Evolutionary conservation across 1,140 invertebrate species (phyloP).

Genomic region (Trypoxylus dichotomus): DNA sequence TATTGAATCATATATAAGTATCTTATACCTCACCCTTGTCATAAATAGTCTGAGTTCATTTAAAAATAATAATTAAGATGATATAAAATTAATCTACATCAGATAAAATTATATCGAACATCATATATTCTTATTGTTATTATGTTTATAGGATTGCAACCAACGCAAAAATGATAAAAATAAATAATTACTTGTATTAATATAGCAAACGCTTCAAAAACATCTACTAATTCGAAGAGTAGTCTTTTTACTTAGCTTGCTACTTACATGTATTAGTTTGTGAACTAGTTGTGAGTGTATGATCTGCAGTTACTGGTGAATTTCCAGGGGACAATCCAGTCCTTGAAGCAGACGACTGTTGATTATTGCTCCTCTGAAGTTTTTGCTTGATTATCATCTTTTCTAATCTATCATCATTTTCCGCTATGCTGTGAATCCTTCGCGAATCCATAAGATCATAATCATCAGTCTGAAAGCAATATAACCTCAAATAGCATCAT

Average conservation of each 20-base stretch:
- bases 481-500: not conserved
- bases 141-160: no score
- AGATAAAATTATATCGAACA: no score
- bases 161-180: no score
- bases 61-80: no score
- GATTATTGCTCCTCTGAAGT: slow-evolving; percentile 41
- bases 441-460: slow-evolving; percentile 42
- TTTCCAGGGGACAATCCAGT: slow-evolving; percentile 35
- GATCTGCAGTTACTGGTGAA: slow-evolving; percentile 36
- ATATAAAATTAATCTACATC: no score
- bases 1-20: no score
- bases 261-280: slow-evolving; percentile 48
- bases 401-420: slow-evolving; percentile 42
- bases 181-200: not conserved
- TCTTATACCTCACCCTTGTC: no score
- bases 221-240: not conserved
- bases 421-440: slow-evolving; percentile 43
- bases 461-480: slow-evolving; percentile 45
- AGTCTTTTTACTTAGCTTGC: no score
- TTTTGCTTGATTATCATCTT: slow-evolving; percentile 41
- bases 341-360: slow-evolving; percentile 34
- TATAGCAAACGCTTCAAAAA: not conserved
- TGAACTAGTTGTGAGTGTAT: slow-evolving; percentile 42
- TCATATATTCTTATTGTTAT: no score
- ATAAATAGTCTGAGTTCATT: no score